Conservation (phyloP, 2,888 invertebrate species). For the Philereme transversata region DNA sequence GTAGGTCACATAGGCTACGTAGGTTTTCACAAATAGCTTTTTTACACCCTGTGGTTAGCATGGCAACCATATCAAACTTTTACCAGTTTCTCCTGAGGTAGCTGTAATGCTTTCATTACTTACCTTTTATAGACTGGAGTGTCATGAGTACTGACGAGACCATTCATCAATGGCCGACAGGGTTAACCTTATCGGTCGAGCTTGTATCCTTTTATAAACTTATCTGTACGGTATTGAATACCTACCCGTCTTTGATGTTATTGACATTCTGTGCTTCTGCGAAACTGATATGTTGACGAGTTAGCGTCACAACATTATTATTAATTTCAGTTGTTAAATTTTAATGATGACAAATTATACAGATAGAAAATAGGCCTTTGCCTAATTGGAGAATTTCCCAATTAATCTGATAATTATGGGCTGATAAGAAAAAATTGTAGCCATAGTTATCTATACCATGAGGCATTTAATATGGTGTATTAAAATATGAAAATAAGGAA, state of each 20-base stretch:
- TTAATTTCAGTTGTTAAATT: too few species aligned
- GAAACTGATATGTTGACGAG: slow-evolving; percentile 3
- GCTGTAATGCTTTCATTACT: slow-evolving; percentile 34
- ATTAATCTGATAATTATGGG: too few species aligned
- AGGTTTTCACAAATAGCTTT: too few species aligned
- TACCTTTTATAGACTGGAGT: slow-evolving; percentile 32
- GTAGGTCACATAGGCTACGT: too few species aligned
- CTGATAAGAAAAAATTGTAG: too few species aligned
- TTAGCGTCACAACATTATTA: too few species aligned
- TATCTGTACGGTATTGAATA: slow-evolving; percentile 35
- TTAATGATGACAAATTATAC: too few species aligned
- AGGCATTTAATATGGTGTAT: too few species aligned
- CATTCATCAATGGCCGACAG: slow-evolving; percentile 43
- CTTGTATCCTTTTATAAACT: slow-evolving; percentile 40
- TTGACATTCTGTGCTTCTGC: slow-evolving; percentile 22
- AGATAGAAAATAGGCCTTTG: too few species aligned
- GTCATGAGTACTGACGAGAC: slow-evolving; percentile 30
- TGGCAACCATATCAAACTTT: background rate
- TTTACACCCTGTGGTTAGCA: background rate
- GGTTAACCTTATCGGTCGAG: slow-evolving; percentile 49
- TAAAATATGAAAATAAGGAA: too few species aligned
- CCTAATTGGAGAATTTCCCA: too few species aligned
- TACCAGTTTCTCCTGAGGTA: slow-evolving; percentile 16
- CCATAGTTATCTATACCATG: too few species aligned
- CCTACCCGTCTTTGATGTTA: slow-evolving; percentile 27